Conservation (phyloP, 2,888 invertebrate genomes). For the Trissoscelio sp. region DNA sequence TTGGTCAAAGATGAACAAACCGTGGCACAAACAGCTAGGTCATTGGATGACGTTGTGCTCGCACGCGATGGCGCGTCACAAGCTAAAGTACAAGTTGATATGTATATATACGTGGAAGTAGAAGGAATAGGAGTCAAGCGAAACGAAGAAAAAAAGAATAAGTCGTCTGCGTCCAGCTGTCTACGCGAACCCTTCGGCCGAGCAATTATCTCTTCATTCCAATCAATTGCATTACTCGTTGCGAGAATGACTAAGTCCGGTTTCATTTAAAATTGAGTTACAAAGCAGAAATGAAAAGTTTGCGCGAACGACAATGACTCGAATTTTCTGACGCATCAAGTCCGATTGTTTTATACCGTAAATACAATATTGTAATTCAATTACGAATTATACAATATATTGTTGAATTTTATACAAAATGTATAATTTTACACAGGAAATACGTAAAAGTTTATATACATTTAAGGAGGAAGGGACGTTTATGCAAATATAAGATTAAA, state of each 20-base stretch:
- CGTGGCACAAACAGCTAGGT: constrained; percentile 55
- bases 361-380: too few species aligned
- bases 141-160: constrained; percentile 50
- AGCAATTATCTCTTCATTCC: constrained; percentile 80
- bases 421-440: too few species aligned
- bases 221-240: constrained; percentile 76
- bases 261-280: constrained; percentile 61
- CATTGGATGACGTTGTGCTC: constrained; percentile 68
- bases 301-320: constrained; percentile 15
- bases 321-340: constrained; percentile 26
- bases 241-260: constrained; percentile 55
- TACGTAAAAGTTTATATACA: too few species aligned
- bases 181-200: constrained; percentile 73
- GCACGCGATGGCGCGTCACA: constrained; percentile 68
- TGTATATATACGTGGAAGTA: constrained; percentile 45
- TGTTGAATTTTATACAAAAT: too few species aligned
- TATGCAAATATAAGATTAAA: too few species aligned
- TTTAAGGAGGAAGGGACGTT: too few species aligned
- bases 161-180: constrained; percentile 77
- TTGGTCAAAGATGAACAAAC: constrained; percentile 67
- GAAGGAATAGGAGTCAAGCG: constrained; percentile 36
- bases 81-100: constrained; percentile 65
- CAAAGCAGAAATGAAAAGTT: constrained; percentile 49
- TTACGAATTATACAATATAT: too few species aligned
- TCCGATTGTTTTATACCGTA: constrained; percentile 26